Evolutionary conservation across 35 echinoderm and acorn worm species (phyloP).

Genomic region (Nesometra sesokonis): DNA sequence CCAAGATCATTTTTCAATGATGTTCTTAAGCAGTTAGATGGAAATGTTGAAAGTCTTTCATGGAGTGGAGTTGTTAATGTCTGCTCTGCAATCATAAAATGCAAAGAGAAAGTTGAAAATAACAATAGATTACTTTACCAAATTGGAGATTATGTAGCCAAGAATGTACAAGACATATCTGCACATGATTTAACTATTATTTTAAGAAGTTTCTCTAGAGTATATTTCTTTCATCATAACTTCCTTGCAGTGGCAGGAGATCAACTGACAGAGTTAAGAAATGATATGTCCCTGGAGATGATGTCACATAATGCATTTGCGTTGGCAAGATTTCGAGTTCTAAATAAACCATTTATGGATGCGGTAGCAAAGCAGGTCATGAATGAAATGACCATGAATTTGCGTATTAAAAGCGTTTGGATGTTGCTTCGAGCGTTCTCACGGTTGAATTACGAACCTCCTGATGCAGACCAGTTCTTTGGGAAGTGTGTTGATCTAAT

Average conservation of each 20-base stretch:
- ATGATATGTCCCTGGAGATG: background rate
- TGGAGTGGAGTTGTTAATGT: background rate
- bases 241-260: background rate
- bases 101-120: background rate
- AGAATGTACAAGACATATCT: background rate
- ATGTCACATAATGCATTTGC: background rate
- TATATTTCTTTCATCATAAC: background rate
- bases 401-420: conserved; percentile 47
- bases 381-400: background rate
- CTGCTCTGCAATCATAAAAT: background rate
- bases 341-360: background rate
- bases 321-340: background rate
- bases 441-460: conserved; percentile 53
- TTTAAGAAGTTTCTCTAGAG: background rate
- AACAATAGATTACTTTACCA: background rate
- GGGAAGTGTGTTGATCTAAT: conserved; percentile 14
- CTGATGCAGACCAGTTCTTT: conserved; percentile 30
- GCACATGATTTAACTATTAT: background rate
- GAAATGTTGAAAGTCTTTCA: background rate
- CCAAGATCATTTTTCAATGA: background rate
- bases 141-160: background rate
- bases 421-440: conserved; percentile 56
- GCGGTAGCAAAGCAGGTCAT: background rate
- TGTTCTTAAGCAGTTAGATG: background rate
- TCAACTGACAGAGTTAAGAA: background rate